phyloP scores from a whole-genome alignment of 2,888 invertebrate species.

The Strigamia maritima region DNA sequence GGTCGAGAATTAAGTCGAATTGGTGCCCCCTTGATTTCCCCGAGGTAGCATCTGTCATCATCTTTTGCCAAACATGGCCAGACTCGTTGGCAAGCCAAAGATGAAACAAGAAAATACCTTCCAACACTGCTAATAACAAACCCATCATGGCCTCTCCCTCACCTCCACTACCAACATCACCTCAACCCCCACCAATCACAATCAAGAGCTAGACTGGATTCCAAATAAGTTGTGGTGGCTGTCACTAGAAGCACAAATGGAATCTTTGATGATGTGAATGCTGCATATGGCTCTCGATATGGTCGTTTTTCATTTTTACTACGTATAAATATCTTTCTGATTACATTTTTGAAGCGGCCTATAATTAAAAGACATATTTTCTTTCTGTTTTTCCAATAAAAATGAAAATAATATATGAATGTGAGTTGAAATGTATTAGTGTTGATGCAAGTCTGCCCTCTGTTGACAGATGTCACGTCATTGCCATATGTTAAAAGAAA shows the following conservation, averaged over 20 bases:
- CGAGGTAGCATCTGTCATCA: constrained; percentile 30
- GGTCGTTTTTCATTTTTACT: neutral
- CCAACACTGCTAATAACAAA: constrained; percentile 34
- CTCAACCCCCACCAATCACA: constrained; percentile 22
- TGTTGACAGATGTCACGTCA: constrained; percentile 18
- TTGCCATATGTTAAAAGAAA: constrained; percentile 31
- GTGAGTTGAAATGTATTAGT: neutral
- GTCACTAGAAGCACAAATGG: constrained; percentile 22
- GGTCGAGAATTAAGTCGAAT: constrained; percentile 15
- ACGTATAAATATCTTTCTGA: neutral
- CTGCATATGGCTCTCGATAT: neutral
- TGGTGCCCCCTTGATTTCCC: constrained; percentile 34
- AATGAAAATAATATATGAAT: neutral
- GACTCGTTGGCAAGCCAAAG: constrained; percentile 30
- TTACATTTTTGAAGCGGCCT: neutral
- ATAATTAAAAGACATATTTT: neutral
- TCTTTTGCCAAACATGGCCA: constrained; percentile 30
- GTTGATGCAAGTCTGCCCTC: constrained; percentile 9
- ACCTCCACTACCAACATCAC: neutral
- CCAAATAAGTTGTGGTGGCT: constrained; percentile 27
- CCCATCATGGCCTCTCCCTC: neutral
- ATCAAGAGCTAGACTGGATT: constrained; percentile 5
- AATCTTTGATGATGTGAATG: constrained; percentile 26
- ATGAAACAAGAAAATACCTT: constrained; percentile 34
- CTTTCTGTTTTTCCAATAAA: neutral